Percentiles rank a stretch among this genome's conserved stretches.
Conservation (phyloP, 2,888 invertebrate genomes). For the Cactoblastis cactorum region DNA sequence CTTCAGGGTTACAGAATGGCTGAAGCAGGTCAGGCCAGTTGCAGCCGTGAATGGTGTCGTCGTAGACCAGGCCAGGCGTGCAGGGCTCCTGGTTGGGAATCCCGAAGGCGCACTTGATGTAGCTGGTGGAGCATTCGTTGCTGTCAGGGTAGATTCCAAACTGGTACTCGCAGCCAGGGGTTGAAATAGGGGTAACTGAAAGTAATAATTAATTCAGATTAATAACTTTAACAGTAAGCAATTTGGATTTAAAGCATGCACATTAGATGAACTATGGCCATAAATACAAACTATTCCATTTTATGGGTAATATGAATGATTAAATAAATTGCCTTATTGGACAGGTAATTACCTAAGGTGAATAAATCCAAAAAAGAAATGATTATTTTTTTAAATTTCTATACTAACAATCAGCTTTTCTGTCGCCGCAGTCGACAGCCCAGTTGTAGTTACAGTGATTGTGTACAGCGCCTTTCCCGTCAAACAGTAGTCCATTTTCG, state of each 20-base stretch:
- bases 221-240: too few relatives aligned
- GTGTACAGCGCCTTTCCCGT: slow-evolving; percentile 93
- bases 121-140: slow-evolving; percentile 89
- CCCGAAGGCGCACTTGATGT: slow-evolving; percentile 91
- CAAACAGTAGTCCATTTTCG: slow-evolving; percentile 94
- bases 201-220: slow-evolving; percentile 23
- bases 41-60: slow-evolving; percentile 91
- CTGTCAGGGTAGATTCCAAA: slow-evolving; percentile 93
- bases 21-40: slow-evolving; percentile 96
- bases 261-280: too few relatives aligned
- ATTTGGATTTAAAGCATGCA: too few relatives aligned
- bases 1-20: slow-evolving; percentile 93
- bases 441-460: slow-evolving; percentile 97
- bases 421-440: slow-evolving; percentile 91
- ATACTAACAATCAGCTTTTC: slow-evolving; percentile 89
- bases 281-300: too few relatives aligned
- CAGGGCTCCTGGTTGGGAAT: slow-evolving; percentile 89
- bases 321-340: too few relatives aligned
- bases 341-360: too few relatives aligned
- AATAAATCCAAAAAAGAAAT: too few relatives aligned
- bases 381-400: too few relatives aligned
- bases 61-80: slow-evolving; percentile 92
- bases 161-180: slow-evolving; percentile 91
- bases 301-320: too few relatives aligned
- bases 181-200: slow-evolving; percentile 87